Percentiles rank a stretch among this genome's conserved stretches.
These are phyloP conservation scores for Austrolebias charrua DNA, from an alignment of 2,797 vertebrate species.

Conservation along the genomic window DNA sequence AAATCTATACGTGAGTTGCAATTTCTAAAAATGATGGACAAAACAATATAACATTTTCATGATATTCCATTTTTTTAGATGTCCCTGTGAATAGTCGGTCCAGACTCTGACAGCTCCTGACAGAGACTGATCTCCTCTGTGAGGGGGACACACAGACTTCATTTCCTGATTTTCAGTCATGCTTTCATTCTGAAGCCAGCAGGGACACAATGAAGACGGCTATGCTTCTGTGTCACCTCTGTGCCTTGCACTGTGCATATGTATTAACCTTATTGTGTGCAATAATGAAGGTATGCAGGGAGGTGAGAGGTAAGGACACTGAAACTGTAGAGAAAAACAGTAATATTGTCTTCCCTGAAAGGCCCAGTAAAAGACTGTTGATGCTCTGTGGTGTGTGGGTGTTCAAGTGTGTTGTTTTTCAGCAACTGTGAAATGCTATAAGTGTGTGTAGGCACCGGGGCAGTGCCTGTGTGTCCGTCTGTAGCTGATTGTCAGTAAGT, in stretches of 20 bases:
- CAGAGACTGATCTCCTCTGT: constrained; percentile 28
- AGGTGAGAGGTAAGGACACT: constrained; percentile 40
- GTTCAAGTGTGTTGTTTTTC: constrained; percentile 70
- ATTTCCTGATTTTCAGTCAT: constrained; percentile 25
- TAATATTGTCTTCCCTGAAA: constrained; percentile 30
- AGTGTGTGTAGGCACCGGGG: constrained; percentile 62
- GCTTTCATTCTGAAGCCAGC: constrained; percentile 12
- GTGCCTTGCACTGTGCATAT: constrained; percentile 22
- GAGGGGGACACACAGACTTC: constrained; percentile 11
- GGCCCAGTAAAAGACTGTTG: constrained; percentile 39
- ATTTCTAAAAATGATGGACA: too few species aligned
- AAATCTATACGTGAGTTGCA: too few species aligned
- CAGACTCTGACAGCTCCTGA: constrained; percentile 43
- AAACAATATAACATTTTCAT: too few species aligned
- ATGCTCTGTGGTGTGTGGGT: constrained; percentile 48
- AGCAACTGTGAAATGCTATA: constrained; percentile 47
- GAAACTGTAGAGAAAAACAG: constrained; percentile 8
- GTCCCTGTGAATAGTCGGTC: constrained; percentile 49
- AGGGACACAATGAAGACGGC: background rate
- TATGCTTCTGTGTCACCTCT: constrained; percentile 16
- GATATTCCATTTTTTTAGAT: too few species aligned
- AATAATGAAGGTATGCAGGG: constrained; percentile 39
- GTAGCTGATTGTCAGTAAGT: constrained; percentile 41
- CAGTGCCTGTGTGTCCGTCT: constrained; percentile 41
- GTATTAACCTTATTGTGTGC: constrained; percentile 55